Evolutionary conservation across 2,888 invertebrate species (phyloP).

Genomic region (Plebejus argus): DNA sequence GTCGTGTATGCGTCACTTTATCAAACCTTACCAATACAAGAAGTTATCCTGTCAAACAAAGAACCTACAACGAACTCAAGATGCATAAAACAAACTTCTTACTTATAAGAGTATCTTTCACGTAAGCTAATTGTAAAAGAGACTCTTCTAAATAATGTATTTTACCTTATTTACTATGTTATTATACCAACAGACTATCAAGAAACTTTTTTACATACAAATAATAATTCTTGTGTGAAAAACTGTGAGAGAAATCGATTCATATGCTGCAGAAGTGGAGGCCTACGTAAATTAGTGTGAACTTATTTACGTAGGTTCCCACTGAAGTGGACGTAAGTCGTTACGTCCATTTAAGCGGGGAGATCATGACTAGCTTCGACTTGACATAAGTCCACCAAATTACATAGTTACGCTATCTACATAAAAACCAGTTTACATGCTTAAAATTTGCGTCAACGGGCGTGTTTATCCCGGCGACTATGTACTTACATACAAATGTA

Average conservation of each 20-base stretch:
- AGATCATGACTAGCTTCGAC: not conserved
- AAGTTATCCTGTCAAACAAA: not conserved
- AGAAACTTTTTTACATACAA: not conserved
- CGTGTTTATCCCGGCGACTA: not conserved
- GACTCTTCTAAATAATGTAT: not conserved
- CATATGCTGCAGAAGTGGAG: no score
- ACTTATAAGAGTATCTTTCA: not conserved
- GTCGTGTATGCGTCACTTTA: not conserved
- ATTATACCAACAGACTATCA: not conserved
- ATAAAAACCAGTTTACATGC: not conserved
- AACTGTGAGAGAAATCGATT: not conserved
- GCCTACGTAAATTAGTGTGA: no score
- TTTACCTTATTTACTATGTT: not conserved
- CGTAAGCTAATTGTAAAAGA: conserved; percentile 1
- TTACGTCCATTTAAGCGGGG: no score
- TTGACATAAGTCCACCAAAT: not conserved
- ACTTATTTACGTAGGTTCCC: no score
- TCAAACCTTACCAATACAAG: not conserved
- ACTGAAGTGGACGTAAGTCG: no score
- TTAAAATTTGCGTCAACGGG: not conserved
- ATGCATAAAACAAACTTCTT: not conserved
- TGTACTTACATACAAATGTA: not conserved
- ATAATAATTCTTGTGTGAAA: not conserved
- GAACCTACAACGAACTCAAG: not conserved
- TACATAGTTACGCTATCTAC: not conserved